Evolutionary conservation across 2,113 vertebrate genomes (phyloP), one percentile per base, ranked within the genome.

Genomic region (Lasiurus borealis): DNA sequence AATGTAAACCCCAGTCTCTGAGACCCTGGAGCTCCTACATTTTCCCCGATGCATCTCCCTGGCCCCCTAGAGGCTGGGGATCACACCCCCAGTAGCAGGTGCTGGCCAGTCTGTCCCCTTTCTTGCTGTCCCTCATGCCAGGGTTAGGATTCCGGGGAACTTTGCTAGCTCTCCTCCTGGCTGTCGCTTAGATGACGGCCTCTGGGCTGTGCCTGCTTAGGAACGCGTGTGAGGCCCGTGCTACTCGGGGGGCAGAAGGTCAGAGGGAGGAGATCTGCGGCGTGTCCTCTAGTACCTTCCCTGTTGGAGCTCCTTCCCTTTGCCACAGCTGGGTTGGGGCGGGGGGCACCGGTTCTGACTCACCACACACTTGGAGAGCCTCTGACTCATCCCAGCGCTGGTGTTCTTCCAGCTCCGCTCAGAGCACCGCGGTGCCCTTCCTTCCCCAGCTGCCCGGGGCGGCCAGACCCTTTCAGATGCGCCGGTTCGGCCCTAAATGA

Each of bases 351-450:
- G 96, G 81, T 93, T 95, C 88, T 95, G 94, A 97, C 82, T 96
- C 94, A 88, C 81, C 57, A 46, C 82, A 92, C 68, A 75, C 90
- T 95, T 59, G 64, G 72, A 96, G 95, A 82, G 80, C 27, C n/a
- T 97, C 82, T 95, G 95, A 97, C 88, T 97, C 96, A 95, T 82
- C 91, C 57, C 66, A 8, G 73, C 19, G 15, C 88, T 97, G 97
- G 94, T 96, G 90, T 95, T 94, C 94, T 96, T 93, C 96, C 97
- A 97, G 31, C 34, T 73, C 64, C 73, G 93, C 78, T 95, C 92
- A 66, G 92, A 85, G 88, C 82, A 88, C 91, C 80, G 82, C 84
- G 94, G 64, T 96, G 92, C 88, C 94, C 94, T 97, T n/a, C n/a
- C n/a, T n/a, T 96, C 82, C 77, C 85, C 94, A 97, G 96, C 95